phyloP scores from a whole-genome alignment of 2,113 vertebrate genomes.

The Collichthys lucidus region DNA sequence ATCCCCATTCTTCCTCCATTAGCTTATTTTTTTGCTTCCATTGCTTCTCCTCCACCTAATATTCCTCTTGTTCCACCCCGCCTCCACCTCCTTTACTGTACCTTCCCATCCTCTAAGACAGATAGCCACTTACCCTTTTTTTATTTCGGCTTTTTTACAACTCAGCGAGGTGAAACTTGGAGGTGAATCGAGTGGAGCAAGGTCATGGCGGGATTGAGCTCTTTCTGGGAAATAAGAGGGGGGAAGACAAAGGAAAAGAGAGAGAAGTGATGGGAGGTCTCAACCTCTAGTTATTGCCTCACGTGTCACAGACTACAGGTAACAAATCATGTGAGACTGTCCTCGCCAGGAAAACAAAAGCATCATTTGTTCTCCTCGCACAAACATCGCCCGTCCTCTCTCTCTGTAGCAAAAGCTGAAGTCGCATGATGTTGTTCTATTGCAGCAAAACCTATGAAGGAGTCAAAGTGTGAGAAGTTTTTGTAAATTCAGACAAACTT shows the following conservation, averaged over 20 bases:
- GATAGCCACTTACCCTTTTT: constrained; percentile 42
- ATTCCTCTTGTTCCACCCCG: neutral
- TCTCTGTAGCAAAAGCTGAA: neutral
- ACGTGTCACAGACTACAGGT: neutral
- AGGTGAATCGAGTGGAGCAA: constrained; percentile 42
- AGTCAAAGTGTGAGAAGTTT: too few relatives aligned
- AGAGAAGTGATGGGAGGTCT: neutral
- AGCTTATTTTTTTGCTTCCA: neutral
- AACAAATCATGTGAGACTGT: constrained; percentile 21
- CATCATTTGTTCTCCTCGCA: neutral
- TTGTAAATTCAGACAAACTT: too few relatives aligned
- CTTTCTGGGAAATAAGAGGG: constrained; percentile 17
- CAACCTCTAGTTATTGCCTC: constrained; percentile 38
- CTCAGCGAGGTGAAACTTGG: constrained; percentile 1
- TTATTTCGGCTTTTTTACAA: constrained; percentile 47
- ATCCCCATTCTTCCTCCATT: neutral
- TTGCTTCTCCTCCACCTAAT: too few relatives aligned
- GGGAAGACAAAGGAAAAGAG: neutral
- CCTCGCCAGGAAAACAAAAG: neutral
- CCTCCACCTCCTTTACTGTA: neutral
- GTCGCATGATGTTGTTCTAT: neutral
- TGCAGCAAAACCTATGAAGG: neutral
- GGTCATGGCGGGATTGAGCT: constrained; percentile 43
- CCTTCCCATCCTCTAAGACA: constrained; percentile 26
- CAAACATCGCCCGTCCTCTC: neutral